Conservation (phyloP, 2,888 invertebrate genomes). For the Leistus spinibarbis region DNA sequence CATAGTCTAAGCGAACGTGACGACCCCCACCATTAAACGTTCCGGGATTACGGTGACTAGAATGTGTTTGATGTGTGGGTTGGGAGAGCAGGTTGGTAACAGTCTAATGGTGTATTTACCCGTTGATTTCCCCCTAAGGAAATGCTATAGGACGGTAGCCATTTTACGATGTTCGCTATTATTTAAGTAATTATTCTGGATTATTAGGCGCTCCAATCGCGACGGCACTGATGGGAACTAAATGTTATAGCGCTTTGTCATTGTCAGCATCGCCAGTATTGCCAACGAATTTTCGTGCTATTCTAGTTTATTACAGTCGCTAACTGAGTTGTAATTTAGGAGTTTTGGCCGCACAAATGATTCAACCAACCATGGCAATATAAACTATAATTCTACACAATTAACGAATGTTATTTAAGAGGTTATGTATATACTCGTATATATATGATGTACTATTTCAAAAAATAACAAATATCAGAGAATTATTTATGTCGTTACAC, state of each 20-base stretch:
- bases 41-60: slow-evolving; percentile 16
- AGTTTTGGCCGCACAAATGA: background rate
- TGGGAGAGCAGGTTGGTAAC: background rate
- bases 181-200: slow-evolving; percentile 38
- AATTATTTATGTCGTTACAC: too few species aligned
- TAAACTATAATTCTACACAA: too few species aligned
- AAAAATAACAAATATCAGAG: too few species aligned
- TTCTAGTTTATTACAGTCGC: background rate
- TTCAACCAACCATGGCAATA: too few species aligned
- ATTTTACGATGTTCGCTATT: slow-evolving; percentile 33
- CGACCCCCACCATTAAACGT: slow-evolving; percentile 21
- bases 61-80: background rate
- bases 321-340: background rate
- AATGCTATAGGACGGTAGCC: slow-evolving; percentile 29
- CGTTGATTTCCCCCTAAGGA: slow-evolving; percentile 26
- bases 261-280: slow-evolving; percentile 10
- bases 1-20: slow-evolving; percentile 10
- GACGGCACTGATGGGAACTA: slow-evolving; percentile 19
- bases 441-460: too few species aligned
- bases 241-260: slow-evolving; percentile 21
- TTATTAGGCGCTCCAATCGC: slow-evolving; percentile 35
- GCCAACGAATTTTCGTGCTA: background rate
- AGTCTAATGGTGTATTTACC: slow-evolving; percentile 26
- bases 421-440: too few species aligned
- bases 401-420: too few species aligned